Base-by-base conservation (phyloP, 2,888 invertebrate species). In the Mayetiola destructor region DNA sequence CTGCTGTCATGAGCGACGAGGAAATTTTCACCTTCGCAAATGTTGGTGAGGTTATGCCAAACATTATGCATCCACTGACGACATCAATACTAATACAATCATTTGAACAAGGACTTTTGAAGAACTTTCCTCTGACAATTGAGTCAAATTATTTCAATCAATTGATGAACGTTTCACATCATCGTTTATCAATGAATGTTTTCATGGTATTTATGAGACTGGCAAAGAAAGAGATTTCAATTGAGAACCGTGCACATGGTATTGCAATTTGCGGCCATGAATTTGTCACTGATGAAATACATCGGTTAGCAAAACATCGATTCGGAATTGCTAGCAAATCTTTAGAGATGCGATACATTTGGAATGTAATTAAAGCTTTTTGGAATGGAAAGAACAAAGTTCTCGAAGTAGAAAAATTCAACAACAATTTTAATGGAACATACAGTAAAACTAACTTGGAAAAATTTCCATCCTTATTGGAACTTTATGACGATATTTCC, bases 21-120 rank as follows among this genome's bases (percentile, higher is more conserved):
- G 83, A 84, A 60, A 69, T 81, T 1, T 67, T 77, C 23, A 83
- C 85, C 0, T 81, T 81, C 60, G 86, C 83, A 9, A 90, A 90
- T 66, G 76, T 81, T 1, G 86, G 85, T 69, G 89, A 80, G 73
- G 81, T 77, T 59, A 61, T 84, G 54, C 84, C 84, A 0, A 79
- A 79, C 36, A 79, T 81, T 0, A 53, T 78, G 5, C 75, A 80
- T 3, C 76, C 81, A 0, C 66, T 85, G 56, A 72, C 75, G 0
- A 62, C 72, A 4, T 77, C 78, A 59, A 60, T 76, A 21, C 65
- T 55, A 29, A 5, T 42, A 9, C 23, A 29, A 12, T 20, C 18
- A 20, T 18, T 54, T 12, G 54, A 55, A 16, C 14, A 27, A 10
- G 32, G n/a, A n/a, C 10, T 32, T 1, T 10, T 20, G 20, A 16